Conservation (phyloP, 2,888 invertebrate species). For the Spodoptera exigua region DNA sequence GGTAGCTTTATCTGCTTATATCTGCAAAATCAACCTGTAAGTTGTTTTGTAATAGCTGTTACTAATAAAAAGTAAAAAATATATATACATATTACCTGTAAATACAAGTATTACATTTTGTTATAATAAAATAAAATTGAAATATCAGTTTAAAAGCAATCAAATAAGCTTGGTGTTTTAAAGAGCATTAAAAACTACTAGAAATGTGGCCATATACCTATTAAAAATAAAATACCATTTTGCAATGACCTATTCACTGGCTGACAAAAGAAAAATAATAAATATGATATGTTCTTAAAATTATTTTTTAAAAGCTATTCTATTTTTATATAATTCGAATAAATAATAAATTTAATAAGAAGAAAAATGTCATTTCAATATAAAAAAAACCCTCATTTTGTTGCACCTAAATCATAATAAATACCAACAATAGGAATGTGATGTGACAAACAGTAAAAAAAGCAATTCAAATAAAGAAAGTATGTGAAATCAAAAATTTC, state of each 20-base stretch:
- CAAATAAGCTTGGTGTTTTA: too few species aligned
- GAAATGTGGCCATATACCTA: too few species aligned
- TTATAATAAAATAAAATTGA: too few species aligned
- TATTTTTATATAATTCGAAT: conserved; percentile 56
- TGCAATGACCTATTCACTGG: background rate
- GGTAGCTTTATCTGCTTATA: too few species aligned
- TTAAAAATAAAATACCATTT: too few species aligned
- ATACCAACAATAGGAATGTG: conserved; percentile 54
- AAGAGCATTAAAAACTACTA: too few species aligned
- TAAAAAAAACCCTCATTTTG: conserved; percentile 54
- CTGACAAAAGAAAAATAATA: conserved; percentile 23
- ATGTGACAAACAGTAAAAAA: conserved; percentile 30
- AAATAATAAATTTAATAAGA: conserved; percentile 57
- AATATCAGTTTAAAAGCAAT: too few species aligned
- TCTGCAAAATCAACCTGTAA: too few species aligned
- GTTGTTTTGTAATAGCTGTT: too few species aligned
- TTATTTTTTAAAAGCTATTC: conserved; percentile 49
- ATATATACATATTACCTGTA: too few species aligned
- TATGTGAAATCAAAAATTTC: conserved; percentile 16
- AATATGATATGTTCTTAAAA: conserved; percentile 41
- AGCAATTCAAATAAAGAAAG: conserved; percentile 34
- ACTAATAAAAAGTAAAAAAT: too few species aligned
- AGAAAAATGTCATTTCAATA: conserved; percentile 47
- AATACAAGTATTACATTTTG: too few species aligned
- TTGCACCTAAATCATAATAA: conserved; percentile 43